phyloP scores from a whole-genome alignment of 1,140 invertebrate genomes.

The Babylonia areolata region DNA sequence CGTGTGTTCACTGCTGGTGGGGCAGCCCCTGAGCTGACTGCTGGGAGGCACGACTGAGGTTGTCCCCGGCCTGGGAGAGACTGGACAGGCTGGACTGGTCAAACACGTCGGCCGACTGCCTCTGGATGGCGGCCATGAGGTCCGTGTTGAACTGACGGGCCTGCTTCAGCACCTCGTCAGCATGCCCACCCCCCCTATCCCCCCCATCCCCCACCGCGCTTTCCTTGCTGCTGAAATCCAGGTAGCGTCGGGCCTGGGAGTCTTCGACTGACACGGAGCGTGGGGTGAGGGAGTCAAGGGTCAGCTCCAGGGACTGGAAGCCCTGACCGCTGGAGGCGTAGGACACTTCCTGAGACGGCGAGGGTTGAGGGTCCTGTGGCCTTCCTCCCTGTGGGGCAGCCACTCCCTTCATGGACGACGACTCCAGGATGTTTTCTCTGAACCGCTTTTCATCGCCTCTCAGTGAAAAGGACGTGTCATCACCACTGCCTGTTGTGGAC shows the following conservation, averaged over 20 bases:
- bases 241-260: neutral
- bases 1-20: neutral
- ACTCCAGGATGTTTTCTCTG: neutral
- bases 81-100: conserved; percentile 30
- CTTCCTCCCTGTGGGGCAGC: neutral
- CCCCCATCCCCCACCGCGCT: neutral
- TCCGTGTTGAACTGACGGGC: conserved; percentile 35
- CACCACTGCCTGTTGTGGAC: neutral
- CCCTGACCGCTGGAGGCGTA: neutral
- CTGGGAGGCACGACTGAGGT: neutral
- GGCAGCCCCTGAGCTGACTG: neutral
- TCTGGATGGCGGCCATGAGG: conserved; percentile 25
- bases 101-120: conserved; percentile 29
- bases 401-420: neutral
- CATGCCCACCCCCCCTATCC: neutral
- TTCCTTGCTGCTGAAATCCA: conserved; percentile 1
- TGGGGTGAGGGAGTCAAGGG: neutral
- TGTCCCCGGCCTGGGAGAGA: neutral
- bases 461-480: neutral
- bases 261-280: neutral
- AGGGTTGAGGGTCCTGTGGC: neutral
- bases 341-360: neutral
- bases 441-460: conserved; percentile 9
- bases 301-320: conserved; percentile 11
- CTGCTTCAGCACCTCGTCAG: conserved; percentile 20